Percentiles rank a stretch among this genome's conserved stretches.
Evolutionary conservation across 2,113 vertebrate genomes (phyloP).

Genomic region (Ifrita kowaldi): DNA sequence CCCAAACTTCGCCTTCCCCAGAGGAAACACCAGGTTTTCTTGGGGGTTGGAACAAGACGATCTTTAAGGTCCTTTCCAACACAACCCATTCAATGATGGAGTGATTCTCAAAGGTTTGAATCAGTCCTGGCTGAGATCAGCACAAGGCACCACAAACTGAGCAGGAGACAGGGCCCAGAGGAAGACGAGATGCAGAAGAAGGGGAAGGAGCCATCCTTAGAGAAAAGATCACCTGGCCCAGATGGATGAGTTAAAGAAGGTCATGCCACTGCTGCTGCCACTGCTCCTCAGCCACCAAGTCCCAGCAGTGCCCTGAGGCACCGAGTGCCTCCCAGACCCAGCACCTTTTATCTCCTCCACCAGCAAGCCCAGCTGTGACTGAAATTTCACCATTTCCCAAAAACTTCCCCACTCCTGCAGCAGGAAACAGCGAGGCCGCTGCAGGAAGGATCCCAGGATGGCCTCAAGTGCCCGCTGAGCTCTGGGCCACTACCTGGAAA

Average conservation of each 20-base stretch:
- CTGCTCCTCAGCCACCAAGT: not conserved
- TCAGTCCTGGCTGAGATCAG: not conserved
- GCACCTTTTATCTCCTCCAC: not conserved
- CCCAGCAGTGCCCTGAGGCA: not conserved
- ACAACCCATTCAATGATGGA: not conserved
- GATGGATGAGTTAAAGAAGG: not conserved
- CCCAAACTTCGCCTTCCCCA: not conserved
- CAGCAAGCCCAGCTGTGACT: not conserved
- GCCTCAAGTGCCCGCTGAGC: fast-evolving
- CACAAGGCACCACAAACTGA: not conserved
- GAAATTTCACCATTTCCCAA: not conserved
- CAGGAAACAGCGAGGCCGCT: fast-evolving
- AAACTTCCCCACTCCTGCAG: not conserved
- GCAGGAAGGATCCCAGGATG: not conserved
- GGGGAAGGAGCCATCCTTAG: not conserved
- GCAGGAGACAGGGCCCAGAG: not conserved
- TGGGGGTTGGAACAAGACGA: not conserved
- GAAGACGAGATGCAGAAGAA: not conserved
- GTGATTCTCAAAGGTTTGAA: not conserved
- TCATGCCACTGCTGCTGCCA: not conserved
- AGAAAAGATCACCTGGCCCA: not conserved
- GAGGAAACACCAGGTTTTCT: not conserved
- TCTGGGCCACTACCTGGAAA: fast-evolving
- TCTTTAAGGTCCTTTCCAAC: not conserved
- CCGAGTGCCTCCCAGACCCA: fast-evolving